Percentiles rank a stretch among this genome's conserved stretches.
phyloP scores from a whole-genome alignment of 2,113 vertebrate species.

The Rhipidura dahli region DNA sequence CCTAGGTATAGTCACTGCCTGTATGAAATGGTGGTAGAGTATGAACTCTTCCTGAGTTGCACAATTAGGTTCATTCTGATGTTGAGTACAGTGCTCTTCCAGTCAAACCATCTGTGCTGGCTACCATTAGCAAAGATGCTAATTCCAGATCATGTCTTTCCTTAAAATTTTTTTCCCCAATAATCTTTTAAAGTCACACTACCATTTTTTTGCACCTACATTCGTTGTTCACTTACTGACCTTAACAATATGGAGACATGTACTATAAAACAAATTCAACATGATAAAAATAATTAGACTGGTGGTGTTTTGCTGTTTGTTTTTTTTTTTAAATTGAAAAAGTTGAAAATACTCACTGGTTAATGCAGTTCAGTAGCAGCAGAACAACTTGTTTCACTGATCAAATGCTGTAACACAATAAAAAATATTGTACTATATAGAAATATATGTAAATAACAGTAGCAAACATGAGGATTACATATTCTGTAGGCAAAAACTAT shows the following conservation, averaged over 20 bases:
- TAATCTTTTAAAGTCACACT: background rate
- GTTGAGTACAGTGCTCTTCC: background rate
- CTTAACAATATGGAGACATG: background rate
- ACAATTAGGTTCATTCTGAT: background rate
- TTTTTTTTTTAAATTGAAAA: background rate
- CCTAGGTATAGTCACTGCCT: background rate
- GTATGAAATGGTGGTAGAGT: background rate
- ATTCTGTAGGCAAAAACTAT: background rate
- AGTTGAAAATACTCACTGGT: background rate
- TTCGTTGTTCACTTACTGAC: background rate
- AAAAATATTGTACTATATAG: background rate
- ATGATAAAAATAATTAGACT: background rate
- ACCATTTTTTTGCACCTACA: background rate
- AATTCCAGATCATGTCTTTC: background rate
- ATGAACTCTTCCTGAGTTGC: background rate
- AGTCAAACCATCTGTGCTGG: background rate
- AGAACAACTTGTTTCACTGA: background rate
- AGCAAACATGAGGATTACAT: background rate
- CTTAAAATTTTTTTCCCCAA: fast-evolving
- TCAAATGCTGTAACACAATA: background rate
- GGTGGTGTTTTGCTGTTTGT: background rate
- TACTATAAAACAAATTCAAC: background rate
- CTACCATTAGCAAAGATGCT: background rate
- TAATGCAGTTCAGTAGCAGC: background rate
- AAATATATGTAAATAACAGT: background rate